Base-by-base conservation (phyloP, 2,888 invertebrate genomes). In the Megastigmus dorsalis region DNA sequence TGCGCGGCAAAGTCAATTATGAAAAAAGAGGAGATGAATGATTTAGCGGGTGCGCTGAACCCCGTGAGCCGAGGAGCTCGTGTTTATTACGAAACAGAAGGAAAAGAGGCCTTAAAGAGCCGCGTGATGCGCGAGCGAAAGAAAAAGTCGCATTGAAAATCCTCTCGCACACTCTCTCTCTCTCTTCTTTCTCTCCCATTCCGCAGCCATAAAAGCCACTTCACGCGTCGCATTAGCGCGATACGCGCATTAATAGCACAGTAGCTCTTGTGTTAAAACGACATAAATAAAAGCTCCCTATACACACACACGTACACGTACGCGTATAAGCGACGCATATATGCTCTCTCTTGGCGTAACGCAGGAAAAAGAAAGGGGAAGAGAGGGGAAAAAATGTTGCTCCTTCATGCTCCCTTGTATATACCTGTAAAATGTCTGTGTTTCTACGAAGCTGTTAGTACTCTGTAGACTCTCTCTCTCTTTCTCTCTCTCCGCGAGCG, bases 231-330 rank as follows among this genome's bases (percentile, higher is more conserved):
- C 67, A 71, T 75, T 74, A 74, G 74, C 45, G 54, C 67, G 62
- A 62, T 57, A 57, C 57, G 72, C 57, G 75, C 71, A 75, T 67
- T 67, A 62, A 71, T 67, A 75, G 62, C 67, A 50, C 71, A 48
- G 48, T 62, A 45, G 67, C 67, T 62, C 66, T 60, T 66, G 55
- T 41, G 71, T 75, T 67, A 71, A 71, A 75, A 60, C 45, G 55
- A 60, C 75, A 67, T 75, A 67, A 75, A 71, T 71, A 75, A 75
- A 67, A 66, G 66, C 72, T 63, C 50, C 65, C 23, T n/a, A n/a
- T n/a, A n/a, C n/a, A n/a, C n/a, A n/a, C n/a, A n/a, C n/a, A n/a
- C n/a, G n/a, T n/a, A n/a, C n/a, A n/a, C n/a, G 15, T 52, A 48
- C 3, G 23, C 10, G 45, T 41, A n/a, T n/a, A n/a, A 33, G 48